phyloP scores from a whole-genome alignment of 2,888 invertebrate species.

The Drosophila meridiana region DNA sequence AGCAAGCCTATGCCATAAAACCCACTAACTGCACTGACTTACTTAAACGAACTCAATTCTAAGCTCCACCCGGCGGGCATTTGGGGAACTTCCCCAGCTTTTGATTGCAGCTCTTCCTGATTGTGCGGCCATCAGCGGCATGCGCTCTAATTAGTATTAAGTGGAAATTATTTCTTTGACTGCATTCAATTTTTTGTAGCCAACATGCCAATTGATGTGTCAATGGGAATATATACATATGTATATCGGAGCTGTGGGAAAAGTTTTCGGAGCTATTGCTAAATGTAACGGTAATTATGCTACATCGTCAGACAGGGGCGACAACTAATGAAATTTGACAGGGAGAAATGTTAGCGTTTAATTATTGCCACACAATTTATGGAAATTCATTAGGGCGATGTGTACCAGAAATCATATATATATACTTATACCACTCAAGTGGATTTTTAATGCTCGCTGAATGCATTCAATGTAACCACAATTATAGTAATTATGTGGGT shows the following conservation, averaged over 20 bases:
- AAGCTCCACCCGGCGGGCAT: slow-evolving; percentile 5
- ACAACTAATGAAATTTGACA: slow-evolving; percentile 67
- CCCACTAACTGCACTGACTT: slow-evolving; percentile 77
- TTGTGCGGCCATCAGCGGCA: slow-evolving; percentile 53
- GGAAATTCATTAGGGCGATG: slow-evolving; percentile 70
- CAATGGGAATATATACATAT: slow-evolving; percentile 28
- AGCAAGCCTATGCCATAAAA: slow-evolving; percentile 75
- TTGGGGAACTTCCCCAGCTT: background rate
- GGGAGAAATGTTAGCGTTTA: slow-evolving; percentile 65
- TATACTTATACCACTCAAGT: slow-evolving; percentile 20
- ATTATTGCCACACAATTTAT: slow-evolving; percentile 75
- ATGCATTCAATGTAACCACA: slow-evolving; percentile 15
- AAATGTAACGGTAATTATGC: slow-evolving; percentile 61
- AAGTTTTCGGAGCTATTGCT: slow-evolving; percentile 23
- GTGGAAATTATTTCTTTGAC: slow-evolving; percentile 77
- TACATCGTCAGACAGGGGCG: slow-evolving; percentile 29
- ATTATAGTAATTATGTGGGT: slow-evolving; percentile 13
- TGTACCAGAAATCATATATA: slow-evolving; percentile 28
- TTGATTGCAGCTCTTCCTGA: slow-evolving; percentile 14
- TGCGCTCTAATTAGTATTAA: slow-evolving; percentile 77
- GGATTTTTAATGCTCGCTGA: slow-evolving; percentile 31
- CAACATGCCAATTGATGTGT: slow-evolving; percentile 62
- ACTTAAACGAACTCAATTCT: slow-evolving; percentile 65
- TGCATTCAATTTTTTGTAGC: slow-evolving; percentile 63
- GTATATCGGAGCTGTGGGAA: slow-evolving; percentile 37